Conservation (phyloP, 2,888 invertebrate species). For the Hyles lineata region DNA sequence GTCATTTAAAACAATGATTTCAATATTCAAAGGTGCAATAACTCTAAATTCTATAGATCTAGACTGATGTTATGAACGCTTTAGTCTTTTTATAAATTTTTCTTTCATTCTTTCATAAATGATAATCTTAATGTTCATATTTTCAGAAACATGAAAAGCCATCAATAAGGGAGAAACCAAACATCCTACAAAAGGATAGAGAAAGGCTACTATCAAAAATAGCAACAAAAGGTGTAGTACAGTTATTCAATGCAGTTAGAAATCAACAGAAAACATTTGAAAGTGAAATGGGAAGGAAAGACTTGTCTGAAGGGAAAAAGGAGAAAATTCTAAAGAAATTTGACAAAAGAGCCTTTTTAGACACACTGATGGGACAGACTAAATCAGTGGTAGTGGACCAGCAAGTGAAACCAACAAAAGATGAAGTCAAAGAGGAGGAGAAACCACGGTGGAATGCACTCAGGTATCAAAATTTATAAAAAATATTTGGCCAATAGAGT, state of each 20-base stretch:
- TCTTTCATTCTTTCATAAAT: no score
- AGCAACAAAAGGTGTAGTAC: constrained; percentile 96
- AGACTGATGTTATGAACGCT: no score
- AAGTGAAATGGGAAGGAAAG: constrained; percentile 88
- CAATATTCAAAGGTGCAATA: no score
- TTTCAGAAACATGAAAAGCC: constrained; percentile 86
- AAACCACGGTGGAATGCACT: constrained; percentile 87
- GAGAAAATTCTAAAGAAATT: constrained; percentile 91
- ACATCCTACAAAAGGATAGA: constrained; percentile 89
- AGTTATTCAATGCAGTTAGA: constrained; percentile 95
- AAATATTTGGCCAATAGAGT: no score
- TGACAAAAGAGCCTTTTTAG: constrained; percentile 90
- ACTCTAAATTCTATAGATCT: no score
- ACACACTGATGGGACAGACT: constrained; percentile 90
- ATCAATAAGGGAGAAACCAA: constrained; percentile 90
- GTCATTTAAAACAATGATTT: no score
- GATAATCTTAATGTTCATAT: no score
- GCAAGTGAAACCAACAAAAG: constrained; percentile 64
- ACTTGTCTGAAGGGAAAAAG: constrained; percentile 90
- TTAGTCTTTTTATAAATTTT: no score
- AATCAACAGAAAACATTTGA: constrained; percentile 92
- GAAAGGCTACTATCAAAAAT: constrained; percentile 92
- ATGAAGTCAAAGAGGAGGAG: constrained; percentile 69
- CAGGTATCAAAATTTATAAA: constrained; percentile 54
- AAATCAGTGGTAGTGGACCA: constrained; percentile 84